phyloP scores from a whole-genome alignment of 2,888 invertebrate species.

The Lamproptera curius region DNA sequence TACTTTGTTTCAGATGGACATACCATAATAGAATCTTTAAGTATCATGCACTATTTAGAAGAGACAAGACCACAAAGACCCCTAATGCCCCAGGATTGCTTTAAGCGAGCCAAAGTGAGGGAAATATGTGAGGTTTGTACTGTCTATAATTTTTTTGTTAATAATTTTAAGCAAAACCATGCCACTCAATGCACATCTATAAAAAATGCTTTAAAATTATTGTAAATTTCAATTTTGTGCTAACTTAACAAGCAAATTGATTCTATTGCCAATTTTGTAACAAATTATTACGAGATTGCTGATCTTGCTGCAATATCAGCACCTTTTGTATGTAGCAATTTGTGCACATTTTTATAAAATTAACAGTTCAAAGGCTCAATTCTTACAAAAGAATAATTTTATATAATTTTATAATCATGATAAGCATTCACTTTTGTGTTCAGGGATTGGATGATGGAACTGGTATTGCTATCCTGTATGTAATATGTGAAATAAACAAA shows the following conservation, averaged over 20 bases:
- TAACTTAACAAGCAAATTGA: too few relatives aligned
- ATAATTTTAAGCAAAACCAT: neutral
- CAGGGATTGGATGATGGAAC: too few relatives aligned
- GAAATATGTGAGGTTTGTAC: constrained; percentile 88
- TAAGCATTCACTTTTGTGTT: too few relatives aligned
- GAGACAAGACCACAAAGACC: constrained; percentile 92
- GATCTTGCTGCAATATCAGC: too few relatives aligned
- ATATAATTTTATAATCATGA: too few relatives aligned
- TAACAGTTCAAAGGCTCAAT: neutral
- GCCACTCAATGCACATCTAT: neutral
- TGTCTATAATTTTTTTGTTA: neutral
- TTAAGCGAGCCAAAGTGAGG: constrained; percentile 93
- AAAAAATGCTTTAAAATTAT: too few relatives aligned
- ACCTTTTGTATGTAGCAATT: too few relatives aligned
- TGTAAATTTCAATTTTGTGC: too few relatives aligned
- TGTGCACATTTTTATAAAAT: neutral
- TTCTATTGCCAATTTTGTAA: neutral
- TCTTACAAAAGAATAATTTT: neutral
- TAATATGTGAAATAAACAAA: too few relatives aligned
- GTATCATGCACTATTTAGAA: constrained; percentile 97
- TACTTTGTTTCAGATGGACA: constrained; percentile 79
- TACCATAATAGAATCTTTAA: constrained; percentile 85
- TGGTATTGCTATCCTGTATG: too few relatives aligned
- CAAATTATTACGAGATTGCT: neutral
- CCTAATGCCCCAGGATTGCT: constrained; percentile 92